Base-by-base conservation (phyloP, 2,113 vertebrate species). In the Pterocles burchelli region DNA sequence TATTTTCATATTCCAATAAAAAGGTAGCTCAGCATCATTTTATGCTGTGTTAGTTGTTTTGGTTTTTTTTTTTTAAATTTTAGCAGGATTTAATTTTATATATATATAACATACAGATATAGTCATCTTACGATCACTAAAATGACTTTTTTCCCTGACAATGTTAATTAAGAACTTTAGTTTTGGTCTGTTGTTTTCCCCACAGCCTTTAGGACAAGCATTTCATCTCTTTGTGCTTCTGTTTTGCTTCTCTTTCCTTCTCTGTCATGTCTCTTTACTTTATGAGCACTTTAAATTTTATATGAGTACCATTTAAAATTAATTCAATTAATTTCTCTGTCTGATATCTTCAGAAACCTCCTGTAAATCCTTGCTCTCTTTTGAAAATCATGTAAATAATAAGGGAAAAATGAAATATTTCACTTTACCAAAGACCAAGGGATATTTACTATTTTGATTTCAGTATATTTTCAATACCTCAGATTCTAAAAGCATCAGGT, bases 41-140 rank as follows among this genome's bases (percentile, higher is more conserved):
- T 59, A 65, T 6, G 0, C 4, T 38, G 6, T 43, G 26, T 51
- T 0, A 2, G 11, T 34, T 49, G 28, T 41, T 83, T 43, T 8
- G 2, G 0, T 13, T 10, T 19, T 54, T 59, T 70, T 77, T 57
- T 62, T 54, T 2, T n/a, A n/a, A n/a, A 45, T 54, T 84, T 81
- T 49, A 76, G 8, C 2, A 71, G 5, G 2, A 70, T 77, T 91
- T 65, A 52, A 70, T 73, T 74, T 86, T 66, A 2, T 51, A 65
- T 76, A 76, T 51, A 2, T 51, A 74, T 11, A 45, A 71, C 7
- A 54, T n/a, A 71, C 6, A 3, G 36, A 81, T 17, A 28, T 11
- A 31, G 84, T 58, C 20, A 4, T 77, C 10, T 71, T 74, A 28
- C 68, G 18, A 6, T 89, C 3, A 33, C 22, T 1, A 77, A 59